phyloP scores from a whole-genome alignment of 2,888 invertebrate species.

The Pristionchus exspectatus region DNA sequence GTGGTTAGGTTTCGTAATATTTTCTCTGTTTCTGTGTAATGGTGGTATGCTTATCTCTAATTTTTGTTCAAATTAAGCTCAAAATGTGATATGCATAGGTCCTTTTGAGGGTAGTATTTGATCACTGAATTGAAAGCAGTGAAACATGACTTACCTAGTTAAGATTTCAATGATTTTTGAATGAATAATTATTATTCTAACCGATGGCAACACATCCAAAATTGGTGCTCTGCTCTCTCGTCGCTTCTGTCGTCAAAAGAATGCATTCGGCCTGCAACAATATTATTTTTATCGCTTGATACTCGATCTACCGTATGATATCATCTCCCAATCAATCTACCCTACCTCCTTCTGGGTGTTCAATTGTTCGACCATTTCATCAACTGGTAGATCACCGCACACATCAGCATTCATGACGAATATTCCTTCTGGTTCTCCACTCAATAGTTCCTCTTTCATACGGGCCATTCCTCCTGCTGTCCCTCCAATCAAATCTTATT shows the following conservation, averaged over 20 bases:
- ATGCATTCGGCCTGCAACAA: constrained; percentile 62
- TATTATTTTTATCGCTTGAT: neutral
- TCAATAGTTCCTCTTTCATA: constrained; percentile 89
- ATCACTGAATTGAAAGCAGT: neutral
- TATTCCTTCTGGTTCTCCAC: constrained; percentile 82
- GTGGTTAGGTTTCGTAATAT: too few species aligned
- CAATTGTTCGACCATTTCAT: constrained; percentile 84
- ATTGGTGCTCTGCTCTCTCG: constrained; percentile 91
- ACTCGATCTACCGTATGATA: neutral
- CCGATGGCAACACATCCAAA: constrained; percentile 88
- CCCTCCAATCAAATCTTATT: constrained; percentile 79
- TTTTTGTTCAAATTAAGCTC: too few species aligned
- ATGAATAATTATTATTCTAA: too few species aligned
- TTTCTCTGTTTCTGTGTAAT: too few species aligned
- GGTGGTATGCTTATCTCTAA: too few species aligned
- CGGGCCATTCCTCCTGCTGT: constrained; percentile 98
- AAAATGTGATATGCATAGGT: too few species aligned
- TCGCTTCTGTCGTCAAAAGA: constrained; percentile 82
- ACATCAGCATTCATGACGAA: constrained; percentile 98
- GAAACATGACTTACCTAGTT: neutral
- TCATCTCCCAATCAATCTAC: constrained; percentile 14
- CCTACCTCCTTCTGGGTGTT: constrained; percentile 46
- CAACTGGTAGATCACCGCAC: constrained; percentile 92
- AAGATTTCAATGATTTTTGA: too few species aligned
- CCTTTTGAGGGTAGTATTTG: too few species aligned